These are phyloP conservation scores for Hemitrygon akajei DNA, from an alignment of 2,797 vertebrate species.

Conservation along the genomic window DNA sequence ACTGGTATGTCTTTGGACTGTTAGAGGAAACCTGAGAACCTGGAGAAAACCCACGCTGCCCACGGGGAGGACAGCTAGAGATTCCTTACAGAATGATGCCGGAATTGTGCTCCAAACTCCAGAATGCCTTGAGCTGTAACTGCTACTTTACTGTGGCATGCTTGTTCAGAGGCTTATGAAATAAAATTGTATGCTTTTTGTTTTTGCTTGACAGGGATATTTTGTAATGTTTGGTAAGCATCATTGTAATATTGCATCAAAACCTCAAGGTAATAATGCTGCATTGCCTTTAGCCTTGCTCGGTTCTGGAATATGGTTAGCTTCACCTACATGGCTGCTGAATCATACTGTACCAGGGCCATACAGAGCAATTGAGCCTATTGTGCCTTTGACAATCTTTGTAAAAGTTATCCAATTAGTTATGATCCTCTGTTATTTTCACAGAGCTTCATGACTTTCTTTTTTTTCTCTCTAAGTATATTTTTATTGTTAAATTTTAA, in stretches of 20 bases:
- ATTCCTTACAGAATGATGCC: too few species aligned
- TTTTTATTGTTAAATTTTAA: neutral
- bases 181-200: neutral
- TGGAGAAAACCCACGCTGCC: too few species aligned
- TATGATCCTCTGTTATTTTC: neutral
- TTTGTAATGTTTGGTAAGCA: neutral
- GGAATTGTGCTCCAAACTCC: too few species aligned
- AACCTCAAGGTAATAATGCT: neutral
- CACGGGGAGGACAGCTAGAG: too few species aligned
- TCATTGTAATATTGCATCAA: neutral
- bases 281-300: neutral
- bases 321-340: neutral
- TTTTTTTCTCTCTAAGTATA: neutral
- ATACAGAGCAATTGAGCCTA: too few species aligned
- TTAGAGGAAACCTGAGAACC: too few species aligned
- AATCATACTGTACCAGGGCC: neutral
- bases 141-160: too few species aligned
- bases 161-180: neutral
- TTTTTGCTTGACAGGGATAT: neutral
- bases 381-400: neutral
- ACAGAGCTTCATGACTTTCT: neutral
- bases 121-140: too few species aligned
- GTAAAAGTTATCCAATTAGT: neutral
- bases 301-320: neutral
- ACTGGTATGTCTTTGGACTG: too few species aligned